phyloP scores from a whole-genome alignment of 2,888 invertebrate genomes.

The Emmelina monodactyla region DNA sequence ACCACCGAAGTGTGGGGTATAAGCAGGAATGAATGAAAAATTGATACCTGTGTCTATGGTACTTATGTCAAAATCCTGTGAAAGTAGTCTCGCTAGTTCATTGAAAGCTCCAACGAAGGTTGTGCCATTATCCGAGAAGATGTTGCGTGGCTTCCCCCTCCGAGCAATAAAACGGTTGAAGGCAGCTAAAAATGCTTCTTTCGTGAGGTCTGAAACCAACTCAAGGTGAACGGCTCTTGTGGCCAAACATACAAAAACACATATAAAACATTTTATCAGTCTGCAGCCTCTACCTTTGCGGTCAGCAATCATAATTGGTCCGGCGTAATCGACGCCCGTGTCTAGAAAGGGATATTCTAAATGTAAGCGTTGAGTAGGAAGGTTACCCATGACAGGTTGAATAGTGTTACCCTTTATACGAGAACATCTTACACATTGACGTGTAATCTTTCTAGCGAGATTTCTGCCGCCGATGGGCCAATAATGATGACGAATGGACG shows the following conservation, averaged over 20 bases:
- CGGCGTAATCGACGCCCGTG: no score
- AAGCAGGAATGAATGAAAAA: conserved; percentile 17
- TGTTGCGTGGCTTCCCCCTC: no score
- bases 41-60: neutral
- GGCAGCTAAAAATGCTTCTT: no score
- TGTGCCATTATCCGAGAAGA: no score
- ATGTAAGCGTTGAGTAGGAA: no score
- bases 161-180: conserved; percentile 13
- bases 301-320: conserved; percentile 2
- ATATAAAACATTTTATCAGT: conserved; percentile 7
- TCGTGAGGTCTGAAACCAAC: conserved; percentile 15
- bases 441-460: no score
- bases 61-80: conserved; percentile 18
- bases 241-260: conserved; percentile 15
- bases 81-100: conserved; percentile 9
- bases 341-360: no score
- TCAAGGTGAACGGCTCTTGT: conserved; percentile 19
- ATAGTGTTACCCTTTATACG: no score
- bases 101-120: conserved; percentile 21
- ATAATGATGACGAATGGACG: no score
- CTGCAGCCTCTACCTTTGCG: conserved; percentile 4
- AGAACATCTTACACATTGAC: no score
- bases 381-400: no score
- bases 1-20: conserved; percentile 6
- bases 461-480: no score